Base-by-base conservation (phyloP, 2,888 invertebrate species). In the Autographa pulchrina region DNA sequence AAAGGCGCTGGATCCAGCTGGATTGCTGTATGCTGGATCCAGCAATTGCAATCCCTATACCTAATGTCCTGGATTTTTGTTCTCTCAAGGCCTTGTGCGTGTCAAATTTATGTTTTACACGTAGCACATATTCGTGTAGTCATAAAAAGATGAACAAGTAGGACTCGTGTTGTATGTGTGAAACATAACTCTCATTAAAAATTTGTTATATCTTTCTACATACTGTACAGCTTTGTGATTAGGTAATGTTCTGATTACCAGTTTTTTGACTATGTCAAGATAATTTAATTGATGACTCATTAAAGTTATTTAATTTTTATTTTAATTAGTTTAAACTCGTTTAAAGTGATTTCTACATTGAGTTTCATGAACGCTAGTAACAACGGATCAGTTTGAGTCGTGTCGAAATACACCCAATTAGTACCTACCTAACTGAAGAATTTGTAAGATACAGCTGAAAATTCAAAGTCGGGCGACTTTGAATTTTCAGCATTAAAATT, bases 401-500 rank as follows among this genome's bases (percentile, higher is more conserved):
- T 56, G 41, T 35, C 20, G 32, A 73, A 64, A 61, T 65, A 63
- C 25, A 59, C 13, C 54, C 56, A 76, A 76, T 78, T 78, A 61
- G 41, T 62, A 63, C 68, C 32, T 62, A 63, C 68, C 32, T 68
- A 52, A 66, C 68, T 74, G 58, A 52, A 69, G 43, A 58, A 69
- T 68, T 74, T 2, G 52, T 20, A 7, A 73, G 56, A 52, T 52
- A 13, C 63, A 64, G 43, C 65, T 61, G 65, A 41, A 66, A 25
- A 54, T 52, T 13, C 16, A 77, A 59, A 62, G 25, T 25, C 63
- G 68, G 61, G 16, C 52, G n/a, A n/a, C n/a, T n/a, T n/a, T n/a
- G n/a, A n/a, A n/a, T n/a, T n/a, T 58, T 41, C 43, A 18, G 31
- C 60, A 58, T 74, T 77, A 63, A 78, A 73, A 56, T 73, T 78